Evolutionary conservation across 2,113 vertebrate species (phyloP).

Genomic region (Dicentrarchus labrax): DNA sequence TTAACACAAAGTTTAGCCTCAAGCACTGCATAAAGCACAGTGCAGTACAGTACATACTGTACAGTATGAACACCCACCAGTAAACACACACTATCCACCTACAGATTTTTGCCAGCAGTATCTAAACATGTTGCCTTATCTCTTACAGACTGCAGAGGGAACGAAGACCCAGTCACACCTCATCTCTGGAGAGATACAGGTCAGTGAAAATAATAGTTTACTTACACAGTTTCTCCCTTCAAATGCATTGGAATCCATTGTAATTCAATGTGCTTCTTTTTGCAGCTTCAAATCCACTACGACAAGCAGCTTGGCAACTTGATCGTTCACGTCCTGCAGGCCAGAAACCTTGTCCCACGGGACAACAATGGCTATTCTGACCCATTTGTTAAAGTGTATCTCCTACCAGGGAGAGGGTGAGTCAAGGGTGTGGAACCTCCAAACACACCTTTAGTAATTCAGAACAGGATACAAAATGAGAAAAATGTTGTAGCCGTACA

Average conservation of each 20-base stretch:
- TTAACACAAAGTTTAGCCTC: slow-evolving; percentile 15
- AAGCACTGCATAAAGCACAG: slow-evolving; percentile 10
- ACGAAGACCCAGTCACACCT: slow-evolving; percentile 89
- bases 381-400: slow-evolving; percentile 98
- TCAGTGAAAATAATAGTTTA: slow-evolving; percentile 63
- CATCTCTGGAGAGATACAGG: slow-evolving; percentile 98
- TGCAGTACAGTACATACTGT: slow-evolving; percentile 2
- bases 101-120: slow-evolving; percentile 4
- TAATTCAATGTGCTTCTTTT: slow-evolving; percentile 37
- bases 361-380: slow-evolving; percentile 98
- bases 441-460: slow-evolving; percentile 12
- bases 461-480: not conserved
- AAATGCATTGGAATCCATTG: slow-evolving; percentile 6
- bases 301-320: slow-evolving; percentile 97
- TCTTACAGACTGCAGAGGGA: slow-evolving; percentile 87
- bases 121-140: slow-evolving; percentile 48
- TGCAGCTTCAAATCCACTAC: slow-evolving; percentile 98
- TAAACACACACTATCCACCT: slow-evolving; percentile 23
- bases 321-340: slow-evolving; percentile 98
- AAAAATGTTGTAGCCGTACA: not conserved
- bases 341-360: slow-evolving; percentile 93
- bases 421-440: slow-evolving; percentile 63
- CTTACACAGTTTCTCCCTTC: not conserved
- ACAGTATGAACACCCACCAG: slow-evolving; percentile 36
- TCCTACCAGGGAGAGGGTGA: slow-evolving; percentile 98